Conservation (phyloP, 2,113 vertebrate genomes). For the Zosterops lateralis region DNA sequence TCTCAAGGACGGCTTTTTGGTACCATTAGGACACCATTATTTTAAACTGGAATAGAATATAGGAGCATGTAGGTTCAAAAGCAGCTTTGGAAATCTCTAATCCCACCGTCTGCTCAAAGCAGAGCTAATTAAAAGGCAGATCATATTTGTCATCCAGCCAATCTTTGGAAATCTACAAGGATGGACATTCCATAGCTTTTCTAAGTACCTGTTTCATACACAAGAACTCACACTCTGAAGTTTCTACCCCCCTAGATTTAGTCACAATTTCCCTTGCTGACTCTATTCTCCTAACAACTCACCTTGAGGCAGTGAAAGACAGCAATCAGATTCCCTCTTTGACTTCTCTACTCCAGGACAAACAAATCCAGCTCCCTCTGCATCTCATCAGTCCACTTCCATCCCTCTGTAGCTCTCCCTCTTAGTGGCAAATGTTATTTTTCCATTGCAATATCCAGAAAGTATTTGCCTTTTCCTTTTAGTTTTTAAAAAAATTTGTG, state of each 20-base stretch:
- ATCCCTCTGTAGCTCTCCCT: neutral
- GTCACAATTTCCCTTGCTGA: neutral
- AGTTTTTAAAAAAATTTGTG: neutral
- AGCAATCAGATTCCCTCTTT: neutral
- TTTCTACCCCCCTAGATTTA: accelerated
- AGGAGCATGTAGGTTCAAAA: neutral
- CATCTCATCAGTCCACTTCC: neutral
- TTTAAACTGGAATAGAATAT: neutral
- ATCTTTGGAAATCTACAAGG: neutral
- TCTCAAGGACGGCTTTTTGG: neutral
- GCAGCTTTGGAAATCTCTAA: neutral
- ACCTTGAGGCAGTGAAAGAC: neutral
- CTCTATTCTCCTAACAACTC: neutral
- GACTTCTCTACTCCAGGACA: neutral
- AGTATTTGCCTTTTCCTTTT: neutral
- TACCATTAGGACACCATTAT: neutral
- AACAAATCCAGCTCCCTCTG: neutral
- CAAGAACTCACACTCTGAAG: neutral
- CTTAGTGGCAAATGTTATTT: neutral
- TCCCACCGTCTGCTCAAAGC: neutral
- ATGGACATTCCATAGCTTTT: neutral
- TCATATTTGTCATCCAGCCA: neutral
- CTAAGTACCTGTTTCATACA: neutral
- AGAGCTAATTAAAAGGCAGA: neutral
- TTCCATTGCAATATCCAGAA: neutral